Percentiles rank a stretch among this genome's conserved stretches.
Conservation (phyloP, 2,888 invertebrate genomes). For the Drosophila fulvimacula region DNA sequence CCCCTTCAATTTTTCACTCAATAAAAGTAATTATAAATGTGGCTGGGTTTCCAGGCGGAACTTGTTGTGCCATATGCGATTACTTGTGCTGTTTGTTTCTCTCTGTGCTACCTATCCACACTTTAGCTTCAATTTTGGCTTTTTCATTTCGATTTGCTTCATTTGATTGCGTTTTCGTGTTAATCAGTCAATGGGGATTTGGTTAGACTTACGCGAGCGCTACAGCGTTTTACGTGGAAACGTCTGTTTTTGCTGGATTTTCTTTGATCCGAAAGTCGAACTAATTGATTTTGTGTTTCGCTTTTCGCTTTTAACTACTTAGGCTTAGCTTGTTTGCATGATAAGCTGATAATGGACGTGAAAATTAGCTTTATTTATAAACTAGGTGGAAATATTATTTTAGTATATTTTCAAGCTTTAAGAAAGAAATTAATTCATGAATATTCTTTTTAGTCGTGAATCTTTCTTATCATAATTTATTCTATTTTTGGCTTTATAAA, state of each 20-base stretch:
- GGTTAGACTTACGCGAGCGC: constrained; percentile 8
- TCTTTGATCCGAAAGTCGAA: constrained; percentile 58
- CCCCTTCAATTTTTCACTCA: constrained; percentile 28
- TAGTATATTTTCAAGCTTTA: background rate
- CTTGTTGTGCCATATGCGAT: constrained; percentile 12
- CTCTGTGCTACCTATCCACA: background rate
- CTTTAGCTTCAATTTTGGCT: constrained; percentile 27
- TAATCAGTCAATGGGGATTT: constrained; percentile 62
- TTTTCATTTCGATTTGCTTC: constrained; percentile 45
- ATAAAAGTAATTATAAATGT: constrained; percentile 54
- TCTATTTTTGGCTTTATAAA: no score
- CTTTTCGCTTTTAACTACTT: constrained; percentile 11
- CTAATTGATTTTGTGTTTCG: constrained; percentile 55
- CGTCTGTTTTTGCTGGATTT: constrained; percentile 29
- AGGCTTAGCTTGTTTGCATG: constrained; percentile 18
- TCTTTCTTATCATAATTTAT: no score
- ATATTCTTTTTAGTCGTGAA: no score
- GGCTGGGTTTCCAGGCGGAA: constrained; percentile 23
- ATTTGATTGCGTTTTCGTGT: constrained; percentile 61
- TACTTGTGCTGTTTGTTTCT: constrained; percentile 2
- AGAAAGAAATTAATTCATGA: no score
- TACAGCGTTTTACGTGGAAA: background rate
- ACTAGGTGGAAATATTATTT: no score
- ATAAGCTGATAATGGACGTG: constrained; percentile 4
- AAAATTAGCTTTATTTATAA: background rate